A percentile compares a stretch with the other conserved stretches of the same genome.
These are phyloP conservation scores for Cheilosia vulpina DNA, from an alignment of 2,888 invertebrate genomes.

Conservation along the genomic window DNA sequence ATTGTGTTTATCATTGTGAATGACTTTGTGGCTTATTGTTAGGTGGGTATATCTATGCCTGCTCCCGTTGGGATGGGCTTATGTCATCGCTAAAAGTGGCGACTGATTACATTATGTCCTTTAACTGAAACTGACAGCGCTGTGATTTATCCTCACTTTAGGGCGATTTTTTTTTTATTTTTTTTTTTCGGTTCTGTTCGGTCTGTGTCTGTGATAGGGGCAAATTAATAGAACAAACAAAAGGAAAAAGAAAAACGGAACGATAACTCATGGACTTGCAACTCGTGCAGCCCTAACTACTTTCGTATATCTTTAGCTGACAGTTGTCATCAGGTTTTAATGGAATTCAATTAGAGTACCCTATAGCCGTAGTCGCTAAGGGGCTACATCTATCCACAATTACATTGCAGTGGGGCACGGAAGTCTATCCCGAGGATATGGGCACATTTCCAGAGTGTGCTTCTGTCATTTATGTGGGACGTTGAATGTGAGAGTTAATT, in stretches of 20 bases:
- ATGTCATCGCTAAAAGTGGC: constrained; percentile 46
- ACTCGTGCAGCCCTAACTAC: neutral
- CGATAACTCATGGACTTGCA: constrained; percentile 19
- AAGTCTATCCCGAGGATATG: constrained; percentile 26
- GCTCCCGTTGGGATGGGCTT: constrained; percentile 20
- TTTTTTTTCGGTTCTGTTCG: neutral
- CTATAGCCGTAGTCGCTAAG: neutral
- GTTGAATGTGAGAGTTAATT: constrained; percentile 40
- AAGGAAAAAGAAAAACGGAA: constrained; percentile 2
- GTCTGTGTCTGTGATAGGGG: constrained; percentile 14
- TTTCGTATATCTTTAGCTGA: constrained; percentile 15
- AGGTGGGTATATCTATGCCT: neutral
- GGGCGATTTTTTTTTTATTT: neutral
- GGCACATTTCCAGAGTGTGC: constrained; percentile 31
- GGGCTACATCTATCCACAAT: constrained; percentile 1
- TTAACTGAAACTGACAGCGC: constrained; percentile 42
- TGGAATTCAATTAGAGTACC: constrained; percentile 53
- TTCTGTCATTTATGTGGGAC: constrained; percentile 44
- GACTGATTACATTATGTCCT: constrained; percentile 29
- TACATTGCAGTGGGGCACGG: constrained; percentile 1
- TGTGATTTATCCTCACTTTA: constrained; percentile 50
- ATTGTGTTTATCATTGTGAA: constrained; percentile 15
- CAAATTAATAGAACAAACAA: constrained; percentile 6
- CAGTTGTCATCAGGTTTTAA: constrained; percentile 38
- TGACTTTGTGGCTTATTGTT: constrained; percentile 32